These are phyloP conservation scores for Caenorhabditis sp. DNA, from an alignment of 2,888 invertebrate species.

Conservation along the genomic window DNA sequence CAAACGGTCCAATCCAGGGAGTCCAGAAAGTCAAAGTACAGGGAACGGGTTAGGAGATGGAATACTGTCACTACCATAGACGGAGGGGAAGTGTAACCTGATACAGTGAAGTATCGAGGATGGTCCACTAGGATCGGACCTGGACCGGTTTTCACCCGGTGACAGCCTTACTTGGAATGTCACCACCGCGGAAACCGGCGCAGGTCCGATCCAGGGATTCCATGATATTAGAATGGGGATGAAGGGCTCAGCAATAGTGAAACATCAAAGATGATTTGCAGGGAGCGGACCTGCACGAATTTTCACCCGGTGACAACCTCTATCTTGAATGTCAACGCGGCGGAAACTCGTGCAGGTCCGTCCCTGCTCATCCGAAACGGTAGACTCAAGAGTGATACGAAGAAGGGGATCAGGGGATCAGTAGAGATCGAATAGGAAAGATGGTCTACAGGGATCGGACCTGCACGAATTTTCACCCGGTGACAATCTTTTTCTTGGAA, in stretches of 20 bases:
- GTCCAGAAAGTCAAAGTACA: no score
- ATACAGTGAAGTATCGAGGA: no score
- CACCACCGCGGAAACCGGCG: background rate
- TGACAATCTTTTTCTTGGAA: background rate
- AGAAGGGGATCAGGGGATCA: no score
- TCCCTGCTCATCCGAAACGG: background rate
- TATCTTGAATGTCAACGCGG: background rate
- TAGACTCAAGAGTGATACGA: no score
- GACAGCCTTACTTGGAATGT: background rate
- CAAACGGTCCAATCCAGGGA: no score
- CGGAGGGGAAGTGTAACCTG: no score
- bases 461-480: background rate
- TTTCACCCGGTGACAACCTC: constrained; percentile 1
- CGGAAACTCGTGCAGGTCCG: background rate
- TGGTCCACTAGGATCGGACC: background rate
- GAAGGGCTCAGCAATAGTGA: background rate
- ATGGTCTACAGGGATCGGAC: no score
- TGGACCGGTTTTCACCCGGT: background rate
- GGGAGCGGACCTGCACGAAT: background rate
- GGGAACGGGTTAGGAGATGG: no score
- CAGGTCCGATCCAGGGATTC: background rate
- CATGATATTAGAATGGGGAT: background rate
- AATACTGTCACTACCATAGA: no score
- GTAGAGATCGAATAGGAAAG: no score
- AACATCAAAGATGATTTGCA: no score